These are phyloP conservation scores for Cosmopolites sordidus DNA, from an alignment of 2,888 invertebrate genomes.

Conservation along the genomic window DNA sequence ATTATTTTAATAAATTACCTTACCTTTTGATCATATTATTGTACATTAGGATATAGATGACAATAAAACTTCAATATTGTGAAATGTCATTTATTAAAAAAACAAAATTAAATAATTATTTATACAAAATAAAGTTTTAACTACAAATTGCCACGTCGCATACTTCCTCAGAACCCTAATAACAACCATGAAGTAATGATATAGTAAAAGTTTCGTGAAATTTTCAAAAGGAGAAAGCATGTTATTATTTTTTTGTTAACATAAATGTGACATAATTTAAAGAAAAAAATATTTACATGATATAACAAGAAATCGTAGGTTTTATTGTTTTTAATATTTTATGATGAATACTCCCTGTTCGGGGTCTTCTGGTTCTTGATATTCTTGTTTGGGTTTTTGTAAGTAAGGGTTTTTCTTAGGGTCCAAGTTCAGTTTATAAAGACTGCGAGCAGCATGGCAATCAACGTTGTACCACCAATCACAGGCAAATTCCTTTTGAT, in stretches of 20 bases:
- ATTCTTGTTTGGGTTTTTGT: conserved; percentile 61
- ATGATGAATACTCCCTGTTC: background rate
- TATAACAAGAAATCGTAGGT: background rate
- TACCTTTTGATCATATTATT: too few species aligned
- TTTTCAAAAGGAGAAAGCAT: background rate
- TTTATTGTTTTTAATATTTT: background rate
- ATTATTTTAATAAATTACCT: too few species aligned
- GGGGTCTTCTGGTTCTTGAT: conserved; percentile 8
- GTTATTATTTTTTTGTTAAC: background rate
- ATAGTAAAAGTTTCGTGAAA: background rate
- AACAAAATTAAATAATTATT: too few species aligned
- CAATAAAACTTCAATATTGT: too few species aligned
- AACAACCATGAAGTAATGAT: too few species aligned
- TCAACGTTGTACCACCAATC: conserved; percentile 93
- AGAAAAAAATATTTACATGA: background rate
- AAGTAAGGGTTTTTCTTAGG: conserved; percentile 76
- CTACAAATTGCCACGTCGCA: background rate
- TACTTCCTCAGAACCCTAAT: too few species aligned
- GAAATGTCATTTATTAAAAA: too few species aligned
- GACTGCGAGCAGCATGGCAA: conserved; percentile 67
- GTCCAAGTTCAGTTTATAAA: conserved; percentile 74
- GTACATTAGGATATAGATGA: too few species aligned
- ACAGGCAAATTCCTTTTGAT: conserved; percentile 79
- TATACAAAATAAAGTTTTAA: background rate
- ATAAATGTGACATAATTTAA: too few species aligned